Base-by-base conservation (phyloP, 2,113 vertebrate genomes). In the Morone chrysops region DNA sequence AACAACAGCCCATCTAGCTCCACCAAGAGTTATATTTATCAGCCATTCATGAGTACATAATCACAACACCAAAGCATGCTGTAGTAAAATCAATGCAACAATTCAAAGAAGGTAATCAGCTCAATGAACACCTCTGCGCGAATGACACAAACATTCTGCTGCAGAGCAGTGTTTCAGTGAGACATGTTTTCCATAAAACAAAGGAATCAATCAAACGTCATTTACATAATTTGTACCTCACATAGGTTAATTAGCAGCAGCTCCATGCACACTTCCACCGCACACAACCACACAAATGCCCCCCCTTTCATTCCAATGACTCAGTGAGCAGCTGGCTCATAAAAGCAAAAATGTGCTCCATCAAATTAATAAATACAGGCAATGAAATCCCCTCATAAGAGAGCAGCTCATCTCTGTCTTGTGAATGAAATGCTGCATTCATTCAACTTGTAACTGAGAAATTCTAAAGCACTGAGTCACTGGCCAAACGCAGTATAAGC, bases 381-480 rank as follows among this genome's bases (percentile, higher is more conserved):
- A 61, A 71, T 73, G 17, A 74, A 77, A 87, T 61, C 81, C 54
- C 66, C 50, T 79, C 57, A 43, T 70, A 66, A 47, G 47, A 67
- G 59, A 83, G 65, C 4, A 77, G 41, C 9, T 4, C 7, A 20
- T 57, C 61, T 80, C 53, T 45, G 10, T 88, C 61, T 75, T 83
- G 69, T 93, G 87, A 92, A 92, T 92, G 91, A 92, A 92, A 84
- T 70, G 82, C 82, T 90, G 88, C 83, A 89, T 87, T 70, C 88
- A 91, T 90, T 91, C 83, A 91, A 89, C 87, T 89, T 87, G 81
- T 60, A 75, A 82, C 75, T 73, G 53, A 70, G 36, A 80, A 60
- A 47, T 80, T 61, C 14, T 65, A 53, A 79, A 18, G 72, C 43
- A 82, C 22, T 71, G 78, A 87, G 75, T 81, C 86, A 85, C 57